Evolutionary conservation across 2,888 invertebrate genomes (phyloP), one percentile per base, ranked within the genome.

Genomic region (Ormyrus rosae): DNA sequence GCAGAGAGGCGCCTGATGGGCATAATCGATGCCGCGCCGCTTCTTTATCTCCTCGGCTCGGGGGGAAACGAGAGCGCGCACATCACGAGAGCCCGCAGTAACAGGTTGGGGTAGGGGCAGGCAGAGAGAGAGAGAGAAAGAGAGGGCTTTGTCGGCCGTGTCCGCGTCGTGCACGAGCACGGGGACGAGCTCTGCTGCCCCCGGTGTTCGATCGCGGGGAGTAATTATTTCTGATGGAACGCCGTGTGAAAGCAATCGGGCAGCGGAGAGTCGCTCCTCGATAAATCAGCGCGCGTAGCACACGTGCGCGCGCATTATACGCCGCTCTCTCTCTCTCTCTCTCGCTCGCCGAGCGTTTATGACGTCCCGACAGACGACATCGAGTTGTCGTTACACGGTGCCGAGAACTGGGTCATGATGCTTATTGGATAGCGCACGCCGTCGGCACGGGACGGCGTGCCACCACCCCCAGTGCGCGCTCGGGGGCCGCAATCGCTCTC

Each of bases 351-450:
- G 34, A 34, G 34, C 34, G 34, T 34, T 34, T 53, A 8, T 72
- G 72, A 72, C 72, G 63, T 72, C 75, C 58, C 58, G 48, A 69
- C 55, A 69, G 68, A 76, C 68, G 68, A 81, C 81, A 78, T 83
- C 79, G 82, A 82, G 79, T 83, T 61, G 81, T 81, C 69, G 46
- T 56, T 58, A 61, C 53, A 60, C 53, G 50, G 55, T 5, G 68
- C n/a, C 58, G 64, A 71, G 58, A 84, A 83, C 80, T 84, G 76
- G 84, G 84, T 84, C 83, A 84, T 78, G 80, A 84, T 82, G 81
- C 81, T 82, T 74, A 83, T 82, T 82, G 83, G 82, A 83, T 78
- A 74, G 74, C 50, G 19, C 19, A 2, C 19, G 19, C 34, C 34
- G 34, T 34, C 34, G 34, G 34, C 13, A 34, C 2, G 34, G 34